Conservation (phyloP, 2,113 vertebrate genomes). For the Zingel zingel region DNA sequence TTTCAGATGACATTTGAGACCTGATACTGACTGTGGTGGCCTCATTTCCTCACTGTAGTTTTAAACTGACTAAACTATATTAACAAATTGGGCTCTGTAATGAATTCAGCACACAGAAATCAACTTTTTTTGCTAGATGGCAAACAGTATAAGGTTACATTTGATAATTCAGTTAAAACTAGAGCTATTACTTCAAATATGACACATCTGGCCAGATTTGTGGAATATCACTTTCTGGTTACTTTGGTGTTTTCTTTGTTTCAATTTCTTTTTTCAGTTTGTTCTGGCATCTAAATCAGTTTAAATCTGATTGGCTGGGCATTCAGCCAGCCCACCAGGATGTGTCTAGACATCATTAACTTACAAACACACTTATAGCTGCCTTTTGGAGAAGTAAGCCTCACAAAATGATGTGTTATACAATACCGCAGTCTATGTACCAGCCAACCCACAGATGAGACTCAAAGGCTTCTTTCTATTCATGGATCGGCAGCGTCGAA, state of each 20-base stretch:
- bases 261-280: slow-evolving; percentile 17
- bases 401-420: slow-evolving; percentile 40
- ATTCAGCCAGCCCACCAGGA: slow-evolving; percentile 36
- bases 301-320: slow-evolving; percentile 21
- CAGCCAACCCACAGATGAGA: slow-evolving; percentile 24
- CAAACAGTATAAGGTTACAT: not conserved
- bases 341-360: slow-evolving; percentile 54
- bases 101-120: not conserved
- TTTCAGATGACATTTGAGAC: not conserved
- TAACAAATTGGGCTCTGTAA: too few species aligned
- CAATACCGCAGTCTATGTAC: not conserved
- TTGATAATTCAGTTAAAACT: not conserved
- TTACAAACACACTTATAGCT: slow-evolving; percentile 19
- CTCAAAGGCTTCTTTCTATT: slow-evolving; percentile 15
- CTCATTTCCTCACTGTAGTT: not conserved
- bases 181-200: not conserved
- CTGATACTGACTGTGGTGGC: not conserved
- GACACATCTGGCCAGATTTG: not conserved
- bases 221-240: not conserved
- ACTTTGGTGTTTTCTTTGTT: not conserved
- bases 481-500: not conserved
- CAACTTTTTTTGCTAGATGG: too few species aligned
- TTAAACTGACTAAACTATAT: not conserved
- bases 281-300: not conserved
- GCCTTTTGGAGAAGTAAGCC: slow-evolving; percentile 24